These are phyloP conservation scores for Callorhinus ursinus DNA, from an alignment of 2,113 vertebrate genomes.

Conservation along the genomic window DNA sequence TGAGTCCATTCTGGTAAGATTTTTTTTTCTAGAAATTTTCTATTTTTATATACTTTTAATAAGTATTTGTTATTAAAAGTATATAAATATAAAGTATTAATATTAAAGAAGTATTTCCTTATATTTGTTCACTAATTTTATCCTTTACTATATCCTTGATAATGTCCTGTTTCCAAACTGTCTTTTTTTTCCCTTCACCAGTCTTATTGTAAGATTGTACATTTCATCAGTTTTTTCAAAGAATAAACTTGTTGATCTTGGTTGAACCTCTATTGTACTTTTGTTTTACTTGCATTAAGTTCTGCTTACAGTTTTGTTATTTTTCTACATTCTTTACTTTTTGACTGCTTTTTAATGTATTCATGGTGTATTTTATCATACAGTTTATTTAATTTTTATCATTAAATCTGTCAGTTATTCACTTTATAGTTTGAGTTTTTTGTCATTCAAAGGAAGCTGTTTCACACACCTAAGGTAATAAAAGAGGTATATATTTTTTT, in stretches of 20 bases:
- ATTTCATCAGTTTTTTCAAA: not conserved
- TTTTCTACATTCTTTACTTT: not conserved
- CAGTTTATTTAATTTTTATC: not conserved
- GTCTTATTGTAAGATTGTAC: not conserved
- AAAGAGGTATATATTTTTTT: not conserved
- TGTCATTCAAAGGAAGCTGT: not conserved
- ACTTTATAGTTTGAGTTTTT: not conserved
- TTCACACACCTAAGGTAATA: not conserved
- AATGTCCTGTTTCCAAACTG: not conserved
- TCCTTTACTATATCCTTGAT: not conserved
- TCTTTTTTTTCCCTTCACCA: not conserved
- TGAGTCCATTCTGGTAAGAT: not conserved
- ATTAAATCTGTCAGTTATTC: not conserved
- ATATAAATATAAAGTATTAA: not conserved
- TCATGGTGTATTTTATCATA: not conserved
- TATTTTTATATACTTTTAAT: not conserved
- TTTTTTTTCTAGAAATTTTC: not conserved
- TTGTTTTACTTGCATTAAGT: not conserved
- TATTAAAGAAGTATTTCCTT: not conserved
- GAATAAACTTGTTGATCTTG: not conserved
- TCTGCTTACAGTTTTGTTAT: not conserved
- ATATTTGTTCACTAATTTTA: not conserved
- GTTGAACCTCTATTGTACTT: not conserved
- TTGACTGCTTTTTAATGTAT: not conserved
- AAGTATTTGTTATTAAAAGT: not conserved